These are phyloP conservation scores for Philhelius pedissequus DNA, from an alignment of 2,888 invertebrate genomes.

Conservation along the genomic window DNA sequence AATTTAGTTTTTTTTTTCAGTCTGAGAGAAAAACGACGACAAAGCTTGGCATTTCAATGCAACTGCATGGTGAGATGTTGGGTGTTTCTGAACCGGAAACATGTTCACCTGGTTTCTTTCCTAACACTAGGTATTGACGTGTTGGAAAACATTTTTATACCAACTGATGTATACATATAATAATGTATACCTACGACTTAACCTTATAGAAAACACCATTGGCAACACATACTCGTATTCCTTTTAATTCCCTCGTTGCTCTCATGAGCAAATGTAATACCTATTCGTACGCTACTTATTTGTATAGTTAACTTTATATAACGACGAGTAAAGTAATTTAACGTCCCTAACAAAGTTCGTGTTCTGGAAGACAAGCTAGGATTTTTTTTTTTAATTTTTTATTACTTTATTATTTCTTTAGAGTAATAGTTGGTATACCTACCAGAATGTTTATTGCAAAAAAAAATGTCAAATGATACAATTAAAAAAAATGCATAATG, in stretches of 20 bases:
- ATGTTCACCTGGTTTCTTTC: background rate
- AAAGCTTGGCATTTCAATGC: background rate
- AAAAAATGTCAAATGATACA: slow-evolving; percentile 18
- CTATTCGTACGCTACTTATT: background rate
- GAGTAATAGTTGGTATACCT: background rate
- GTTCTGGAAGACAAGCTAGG: slow-evolving; percentile 2
- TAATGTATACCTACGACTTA: background rate
- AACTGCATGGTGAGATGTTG: background rate
- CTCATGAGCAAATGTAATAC: background rate
- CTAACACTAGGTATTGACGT: background rate
- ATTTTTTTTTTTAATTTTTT: background rate
- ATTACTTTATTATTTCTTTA: background rate
- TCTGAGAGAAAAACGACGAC: background rate
- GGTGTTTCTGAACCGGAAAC: background rate
- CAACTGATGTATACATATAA: background rate
- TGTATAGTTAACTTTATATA: background rate
- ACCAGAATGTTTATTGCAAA: slow-evolving; percentile 3
- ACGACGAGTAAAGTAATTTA: background rate
- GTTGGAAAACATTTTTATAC: background rate
- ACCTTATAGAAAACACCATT: background rate
- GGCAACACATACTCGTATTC: background rate
- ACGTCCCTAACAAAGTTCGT: slow-evolving; percentile 1
- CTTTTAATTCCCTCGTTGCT: background rate
- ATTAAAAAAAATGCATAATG: slow-evolving; percentile 21
- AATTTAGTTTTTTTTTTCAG: slow-evolving; percentile 24